Evolutionary conservation across 2,113 vertebrate genomes (phyloP).

Genomic region (Vulpes ferrilata): DNA sequence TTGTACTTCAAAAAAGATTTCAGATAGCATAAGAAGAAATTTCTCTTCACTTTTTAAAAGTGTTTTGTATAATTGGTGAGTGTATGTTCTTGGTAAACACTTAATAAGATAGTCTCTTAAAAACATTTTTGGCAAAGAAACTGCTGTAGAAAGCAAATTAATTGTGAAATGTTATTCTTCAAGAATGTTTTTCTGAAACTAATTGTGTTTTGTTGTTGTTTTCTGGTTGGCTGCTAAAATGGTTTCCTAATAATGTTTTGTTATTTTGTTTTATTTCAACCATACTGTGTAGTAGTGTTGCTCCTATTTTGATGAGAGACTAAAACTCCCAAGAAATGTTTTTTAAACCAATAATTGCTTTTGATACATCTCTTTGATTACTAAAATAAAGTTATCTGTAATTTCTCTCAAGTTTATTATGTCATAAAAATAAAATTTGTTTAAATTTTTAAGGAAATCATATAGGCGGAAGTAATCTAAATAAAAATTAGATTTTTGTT

Average conservation of each 20-base stretch:
- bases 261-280: slow-evolving; percentile 83
- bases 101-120: slow-evolving; percentile 79
- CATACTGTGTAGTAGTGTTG: slow-evolving; percentile 76
- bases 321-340: slow-evolving; percentile 75
- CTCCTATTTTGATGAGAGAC: slow-evolving; percentile 80
- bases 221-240: slow-evolving; percentile 81
- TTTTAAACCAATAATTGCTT: slow-evolving; percentile 76
- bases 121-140: slow-evolving; percentile 73
- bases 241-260: slow-evolving; percentile 83
- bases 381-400: slow-evolving; percentile 76
- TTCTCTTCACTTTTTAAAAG: slow-evolving; percentile 71
- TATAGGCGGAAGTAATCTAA: slow-evolving; percentile 64
- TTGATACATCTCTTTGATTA: slow-evolving; percentile 29
- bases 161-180: slow-evolving; percentile 81
- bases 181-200: slow-evolving; percentile 82
- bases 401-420: slow-evolving; percentile 73
- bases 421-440: slow-evolving; percentile 77
- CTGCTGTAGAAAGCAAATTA: slow-evolving; percentile 79
- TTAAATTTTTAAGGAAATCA: slow-evolving; percentile 59
- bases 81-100: slow-evolving; percentile 80
- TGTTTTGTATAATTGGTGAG: slow-evolving; percentile 74
- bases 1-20: slow-evolving; percentile 65
- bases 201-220: slow-evolving; percentile 72
- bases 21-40: not conserved
- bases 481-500: slow-evolving; percentile 69